These are phyloP conservation scores for Trachelus tabidus DNA, from an alignment of 2,888 invertebrate genomes.

Conservation along the genomic window DNA sequence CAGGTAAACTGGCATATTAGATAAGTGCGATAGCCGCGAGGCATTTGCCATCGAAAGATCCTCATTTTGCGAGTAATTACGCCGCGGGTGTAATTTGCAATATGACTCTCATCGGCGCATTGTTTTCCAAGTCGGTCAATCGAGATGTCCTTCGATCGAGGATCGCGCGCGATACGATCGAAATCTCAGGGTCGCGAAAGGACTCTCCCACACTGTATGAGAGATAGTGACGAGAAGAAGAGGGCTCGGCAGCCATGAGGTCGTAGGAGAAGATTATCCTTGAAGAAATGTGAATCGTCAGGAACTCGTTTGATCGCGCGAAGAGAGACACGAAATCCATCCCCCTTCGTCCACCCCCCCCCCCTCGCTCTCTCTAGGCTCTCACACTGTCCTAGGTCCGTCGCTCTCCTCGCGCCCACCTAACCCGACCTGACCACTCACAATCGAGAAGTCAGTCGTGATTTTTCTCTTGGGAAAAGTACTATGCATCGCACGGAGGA, in stretches of 20 bases:
- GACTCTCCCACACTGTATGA: slow-evolving; percentile 36
- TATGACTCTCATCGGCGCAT: slow-evolving; percentile 31
- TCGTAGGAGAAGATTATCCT: slow-evolving; percentile 1
- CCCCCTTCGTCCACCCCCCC: no score
- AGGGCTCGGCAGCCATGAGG: background rate
- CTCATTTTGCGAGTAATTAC: slow-evolving; percentile 48
- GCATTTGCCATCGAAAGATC: slow-evolving; percentile 37
- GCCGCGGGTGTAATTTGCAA: slow-evolving; percentile 46
- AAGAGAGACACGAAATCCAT: background rate
- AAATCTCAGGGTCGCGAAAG: slow-evolving; percentile 53
- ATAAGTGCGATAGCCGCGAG: background rate
- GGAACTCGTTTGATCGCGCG: background rate
- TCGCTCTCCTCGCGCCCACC: background rate
- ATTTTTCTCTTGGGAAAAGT: background rate
- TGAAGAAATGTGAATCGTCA: slow-evolving; percentile 2
- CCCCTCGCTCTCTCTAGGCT: background rate
- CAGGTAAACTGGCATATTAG: background rate
- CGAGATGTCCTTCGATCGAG: slow-evolving; percentile 61
- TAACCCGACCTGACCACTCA: background rate
- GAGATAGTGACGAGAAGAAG: slow-evolving; percentile 24
- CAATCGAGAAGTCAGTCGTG: background rate
- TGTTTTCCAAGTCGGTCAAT: slow-evolving; percentile 60
- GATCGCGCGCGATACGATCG: slow-evolving; percentile 55
- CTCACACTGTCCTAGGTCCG: background rate
- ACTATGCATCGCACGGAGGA: background rate